These are phyloP conservation scores for Sandelia bainsii DNA, from an alignment of 2,797 vertebrate species.

Conservation along the genomic window DNA sequence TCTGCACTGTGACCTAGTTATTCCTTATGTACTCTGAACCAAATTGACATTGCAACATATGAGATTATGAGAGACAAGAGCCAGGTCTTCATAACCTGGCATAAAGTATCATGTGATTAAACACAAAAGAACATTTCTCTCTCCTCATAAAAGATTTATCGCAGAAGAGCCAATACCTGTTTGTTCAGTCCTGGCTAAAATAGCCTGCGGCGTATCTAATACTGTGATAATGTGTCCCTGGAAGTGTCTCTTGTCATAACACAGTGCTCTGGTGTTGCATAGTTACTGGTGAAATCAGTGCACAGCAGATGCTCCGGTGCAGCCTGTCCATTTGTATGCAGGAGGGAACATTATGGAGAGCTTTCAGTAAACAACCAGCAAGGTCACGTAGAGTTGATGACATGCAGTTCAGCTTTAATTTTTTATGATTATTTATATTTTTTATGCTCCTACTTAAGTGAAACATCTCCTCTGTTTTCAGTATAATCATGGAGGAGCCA, in stretches of 20 bases:
- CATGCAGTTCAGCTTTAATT: slow-evolving; percentile 32
- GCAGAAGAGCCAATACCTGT: slow-evolving; percentile 57
- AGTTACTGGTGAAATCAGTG: slow-evolving; percentile 67
- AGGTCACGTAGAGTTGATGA: slow-evolving; percentile 48
- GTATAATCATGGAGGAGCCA: slow-evolving; percentile 31
- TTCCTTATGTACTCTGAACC: slow-evolving; percentile 41
- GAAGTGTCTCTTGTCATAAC: slow-evolving; percentile 78
- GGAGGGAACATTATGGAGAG: slow-evolving; percentile 51
- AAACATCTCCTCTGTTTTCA: slow-evolving; percentile 41
- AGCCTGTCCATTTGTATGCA: slow-evolving; percentile 62
- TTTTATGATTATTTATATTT: slow-evolving; percentile 16
- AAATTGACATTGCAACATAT: slow-evolving; percentile 52
- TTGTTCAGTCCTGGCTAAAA: slow-evolving; percentile 69
- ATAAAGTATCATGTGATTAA: slow-evolving; percentile 71
- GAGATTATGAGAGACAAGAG: slow-evolving; percentile 35
- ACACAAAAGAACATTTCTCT: slow-evolving; percentile 59
- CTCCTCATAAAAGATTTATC: slow-evolving; percentile 48
- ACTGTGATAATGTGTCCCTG: slow-evolving; percentile 75
- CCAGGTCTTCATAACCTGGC: slow-evolving; percentile 53
- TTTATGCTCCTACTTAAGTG: slow-evolving; percentile 13
- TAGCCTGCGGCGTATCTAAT: slow-evolving; percentile 64
- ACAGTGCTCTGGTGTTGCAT: slow-evolving; percentile 74
- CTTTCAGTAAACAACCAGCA: slow-evolving; percentile 59
- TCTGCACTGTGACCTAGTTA: slow-evolving; percentile 65
- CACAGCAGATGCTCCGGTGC: slow-evolving; percentile 72